Evolutionary conservation across 2,888 invertebrate species (phyloP).

Genomic region (Temnothorax rugatulus): DNA sequence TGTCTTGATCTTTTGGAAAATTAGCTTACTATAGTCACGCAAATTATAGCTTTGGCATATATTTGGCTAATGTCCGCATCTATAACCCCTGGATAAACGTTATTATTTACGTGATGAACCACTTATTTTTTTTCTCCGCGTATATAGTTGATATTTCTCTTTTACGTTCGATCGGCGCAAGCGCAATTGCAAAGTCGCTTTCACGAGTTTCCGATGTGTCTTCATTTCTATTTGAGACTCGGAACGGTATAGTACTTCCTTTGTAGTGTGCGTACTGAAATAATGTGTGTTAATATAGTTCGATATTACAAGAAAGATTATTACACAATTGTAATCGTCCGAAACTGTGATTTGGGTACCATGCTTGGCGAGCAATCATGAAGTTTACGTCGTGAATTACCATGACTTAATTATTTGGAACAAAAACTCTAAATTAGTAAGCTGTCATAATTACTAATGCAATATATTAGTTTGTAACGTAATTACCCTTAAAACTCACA

Average conservation of each 20-base stretch:
- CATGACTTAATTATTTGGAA: neutral
- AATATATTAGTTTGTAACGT: neutral
- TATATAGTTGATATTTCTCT: neutral
- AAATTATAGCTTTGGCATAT: neutral
- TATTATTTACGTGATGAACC: slow-evolving; percentile 1
- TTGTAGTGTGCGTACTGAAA: neutral
- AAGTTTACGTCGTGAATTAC: neutral
- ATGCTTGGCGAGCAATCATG: neutral
- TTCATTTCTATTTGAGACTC: slow-evolving; percentile 23
- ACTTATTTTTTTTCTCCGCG: neutral
- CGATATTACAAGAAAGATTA: too few relatives aligned
- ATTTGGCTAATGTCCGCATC: neutral
- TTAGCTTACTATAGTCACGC: neutral
- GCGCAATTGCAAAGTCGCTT: slow-evolving; percentile 12
- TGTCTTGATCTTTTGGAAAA: neutral
- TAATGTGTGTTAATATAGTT: too few relatives aligned
- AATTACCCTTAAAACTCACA: neutral
- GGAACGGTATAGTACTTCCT: neutral
- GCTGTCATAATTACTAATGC: neutral
- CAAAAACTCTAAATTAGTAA: neutral
- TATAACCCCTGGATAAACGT: neutral
- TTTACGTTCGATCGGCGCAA: slow-evolving; percentile 21
- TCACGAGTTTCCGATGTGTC: neutral
- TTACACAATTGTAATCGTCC: neutral
- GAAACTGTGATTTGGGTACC: neutral